Percentiles rank a stretch among this genome's conserved stretches.
These are phyloP conservation scores for Typhlomys cinereus DNA, from an alignment of 2,113 vertebrate species.

Conservation along the genomic window DNA sequence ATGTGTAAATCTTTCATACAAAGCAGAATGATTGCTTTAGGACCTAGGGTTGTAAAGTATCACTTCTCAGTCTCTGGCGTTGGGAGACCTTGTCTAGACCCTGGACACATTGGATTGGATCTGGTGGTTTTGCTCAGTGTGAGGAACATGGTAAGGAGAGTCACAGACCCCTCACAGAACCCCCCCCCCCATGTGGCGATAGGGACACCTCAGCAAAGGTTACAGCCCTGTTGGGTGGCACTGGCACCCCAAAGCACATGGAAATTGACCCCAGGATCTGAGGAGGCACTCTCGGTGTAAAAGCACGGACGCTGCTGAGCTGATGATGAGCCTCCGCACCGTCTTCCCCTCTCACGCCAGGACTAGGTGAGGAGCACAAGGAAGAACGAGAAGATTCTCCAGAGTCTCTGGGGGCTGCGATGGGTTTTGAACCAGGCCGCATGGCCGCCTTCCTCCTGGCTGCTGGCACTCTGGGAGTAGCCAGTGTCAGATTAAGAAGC, in stretches of 20 bases:
- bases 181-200: neutral
- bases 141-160: neutral
- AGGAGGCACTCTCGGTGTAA: neutral
- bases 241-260: neutral
- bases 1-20: constrained; percentile 1
- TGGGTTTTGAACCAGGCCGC: constrained; percentile 29
- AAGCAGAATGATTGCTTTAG: constrained; percentile 48
- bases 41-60: constrained; percentile 18
- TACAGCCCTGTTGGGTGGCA: neutral
- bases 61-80: neutral
- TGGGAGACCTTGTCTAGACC: neutral
- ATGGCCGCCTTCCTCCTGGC: constrained; percentile 9
- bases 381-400: neutral
- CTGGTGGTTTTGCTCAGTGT: neutral
- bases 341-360: neutral
- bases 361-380: neutral
- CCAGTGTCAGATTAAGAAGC: constrained; percentile 36
- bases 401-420: neutral
- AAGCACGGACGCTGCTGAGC: neutral
- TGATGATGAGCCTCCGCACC: constrained; percentile 46
- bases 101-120: neutral
- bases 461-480: neutral
- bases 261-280: neutral
- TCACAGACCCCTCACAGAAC: too few relatives aligned
- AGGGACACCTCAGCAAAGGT: neutral